Conservation (phyloP, 1,140 invertebrate species). For the Zaprionus ghesquierei region DNA sequence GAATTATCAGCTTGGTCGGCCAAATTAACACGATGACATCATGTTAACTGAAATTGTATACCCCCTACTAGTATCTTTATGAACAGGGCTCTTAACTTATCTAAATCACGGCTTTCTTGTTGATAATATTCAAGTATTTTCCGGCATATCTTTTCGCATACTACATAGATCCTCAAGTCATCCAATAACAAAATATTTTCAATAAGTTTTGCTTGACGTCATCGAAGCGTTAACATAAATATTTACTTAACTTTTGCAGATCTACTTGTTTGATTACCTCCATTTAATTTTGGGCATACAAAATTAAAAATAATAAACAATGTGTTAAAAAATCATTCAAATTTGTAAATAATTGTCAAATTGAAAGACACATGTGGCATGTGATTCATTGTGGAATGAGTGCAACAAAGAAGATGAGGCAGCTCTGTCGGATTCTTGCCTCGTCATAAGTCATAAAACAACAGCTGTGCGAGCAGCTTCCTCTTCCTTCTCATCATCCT, state of each 20-base stretch:
- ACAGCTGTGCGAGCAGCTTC: constrained; percentile 55
- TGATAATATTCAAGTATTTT: neutral
- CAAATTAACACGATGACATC: constrained; percentile 60
- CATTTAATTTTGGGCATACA: constrained; percentile 54
- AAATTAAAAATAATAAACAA: constrained; percentile 67
- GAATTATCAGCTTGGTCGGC: constrained; percentile 64
- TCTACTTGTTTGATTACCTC: constrained; percentile 64
- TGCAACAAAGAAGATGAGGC: constrained; percentile 37
- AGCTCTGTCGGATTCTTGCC: constrained; percentile 9
- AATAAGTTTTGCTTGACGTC: constrained; percentile 24
- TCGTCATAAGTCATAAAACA: constrained; percentile 34
- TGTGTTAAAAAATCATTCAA: constrained; percentile 31
- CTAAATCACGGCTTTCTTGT: neutral
- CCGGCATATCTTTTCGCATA: neutral
- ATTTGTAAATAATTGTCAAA: constrained; percentile 57
- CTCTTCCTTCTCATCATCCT: neutral
- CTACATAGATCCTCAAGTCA: neutral
- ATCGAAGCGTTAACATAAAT: constrained; percentile 45
- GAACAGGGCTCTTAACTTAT: constrained; percentile 5
- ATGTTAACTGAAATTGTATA: constrained; percentile 31
- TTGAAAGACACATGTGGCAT: constrained; percentile 26
- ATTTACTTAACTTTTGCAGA: constrained; percentile 44
- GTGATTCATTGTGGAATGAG: constrained; percentile 55
- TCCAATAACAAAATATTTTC: neutral
- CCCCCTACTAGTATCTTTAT: neutral